These are phyloP conservation scores for Ernsta delagoae DNA, from an alignment of 2,888 invertebrate genomes.

Conservation along the genomic window DNA sequence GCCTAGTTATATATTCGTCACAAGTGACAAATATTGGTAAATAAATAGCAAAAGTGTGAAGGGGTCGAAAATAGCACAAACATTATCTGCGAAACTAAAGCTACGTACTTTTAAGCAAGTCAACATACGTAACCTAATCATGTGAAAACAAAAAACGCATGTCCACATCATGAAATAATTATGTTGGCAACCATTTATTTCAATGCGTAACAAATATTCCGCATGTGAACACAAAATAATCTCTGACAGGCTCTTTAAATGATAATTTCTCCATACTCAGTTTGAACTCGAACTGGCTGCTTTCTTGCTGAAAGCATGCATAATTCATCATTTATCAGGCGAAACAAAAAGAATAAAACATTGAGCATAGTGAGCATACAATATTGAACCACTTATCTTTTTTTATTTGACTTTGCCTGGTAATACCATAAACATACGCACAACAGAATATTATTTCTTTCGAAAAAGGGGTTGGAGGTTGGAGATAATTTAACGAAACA, in stretches of 20 bases:
- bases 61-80: no score
- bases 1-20: no score
- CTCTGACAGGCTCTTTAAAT: slow-evolving; percentile 27
- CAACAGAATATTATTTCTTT: background rate
- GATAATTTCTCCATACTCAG: slow-evolving; percentile 32
- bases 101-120: no score
- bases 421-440: background rate
- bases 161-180: no score
- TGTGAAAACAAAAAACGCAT: no score
- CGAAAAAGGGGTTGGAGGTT: no score
- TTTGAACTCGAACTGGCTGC: slow-evolving; percentile 22
- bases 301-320: slow-evolving; percentile 31
- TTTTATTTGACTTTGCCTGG: slow-evolving; percentile 5
- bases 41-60: no score
- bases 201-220: background rate
- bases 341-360: slow-evolving; percentile 22
- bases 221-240: slow-evolving; percentile 21
- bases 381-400: background rate
- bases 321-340: slow-evolving; percentile 33
- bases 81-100: no score
- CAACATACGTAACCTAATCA: no score
- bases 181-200: slow-evolving; percentile 6
- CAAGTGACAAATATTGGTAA: no score
- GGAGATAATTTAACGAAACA: no score
- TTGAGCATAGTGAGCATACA: slow-evolving; percentile 6